Evolutionary conservation across 2,113 vertebrate species (phyloP), one percentile per base, ranked within the genome.

Genomic region (Chamaea fasciata): DNA sequence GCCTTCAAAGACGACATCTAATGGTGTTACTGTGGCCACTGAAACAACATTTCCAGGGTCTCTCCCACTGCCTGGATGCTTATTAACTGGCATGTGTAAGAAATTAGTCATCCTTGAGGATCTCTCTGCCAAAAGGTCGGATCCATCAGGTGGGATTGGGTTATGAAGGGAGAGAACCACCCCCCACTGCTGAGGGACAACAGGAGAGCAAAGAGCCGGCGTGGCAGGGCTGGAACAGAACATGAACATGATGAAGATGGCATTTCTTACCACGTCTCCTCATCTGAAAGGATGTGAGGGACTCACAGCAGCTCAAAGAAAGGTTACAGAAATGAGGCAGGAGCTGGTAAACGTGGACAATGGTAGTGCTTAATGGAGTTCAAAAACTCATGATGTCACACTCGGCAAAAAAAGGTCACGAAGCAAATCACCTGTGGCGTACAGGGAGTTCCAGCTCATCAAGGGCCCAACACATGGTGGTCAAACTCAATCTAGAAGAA

Each of bases 1-100:
- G 89, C 56, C 79, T 95, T 93, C 92, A 92, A 94, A 95, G 86
- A 6, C 1, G 5, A 24, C 83, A 70, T 53, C 68, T 86, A 37
- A 94, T n/a, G 17, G 42, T 39, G 30, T 59, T 69, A 9, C 68
- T 20, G 21, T 33, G 77, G 79, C 86, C 86, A 60, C 89, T 86
- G 64, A 88, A 83, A 39, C 50, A 47, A 47, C 10, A 17, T 27
- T 78, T 57, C 39, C 68, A 81, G 64, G 71, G 68, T 74, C 44
- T 86, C 42, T 80, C 15, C 59, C 37, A 17, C n/a, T 68, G 78
- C 53, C 52, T 77, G 79, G 35, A 39, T 90, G 71, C 37, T 89
- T 65, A 27, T 95, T 86, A 92, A 81, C n/a, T 63, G 86, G 77
- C 55, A 47, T 68, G 55, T 50, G 42, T 53, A 80, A 89, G 90